Conservation (phyloP, 2,797 vertebrate species). For the Chelidonichthys spinosus region DNA sequence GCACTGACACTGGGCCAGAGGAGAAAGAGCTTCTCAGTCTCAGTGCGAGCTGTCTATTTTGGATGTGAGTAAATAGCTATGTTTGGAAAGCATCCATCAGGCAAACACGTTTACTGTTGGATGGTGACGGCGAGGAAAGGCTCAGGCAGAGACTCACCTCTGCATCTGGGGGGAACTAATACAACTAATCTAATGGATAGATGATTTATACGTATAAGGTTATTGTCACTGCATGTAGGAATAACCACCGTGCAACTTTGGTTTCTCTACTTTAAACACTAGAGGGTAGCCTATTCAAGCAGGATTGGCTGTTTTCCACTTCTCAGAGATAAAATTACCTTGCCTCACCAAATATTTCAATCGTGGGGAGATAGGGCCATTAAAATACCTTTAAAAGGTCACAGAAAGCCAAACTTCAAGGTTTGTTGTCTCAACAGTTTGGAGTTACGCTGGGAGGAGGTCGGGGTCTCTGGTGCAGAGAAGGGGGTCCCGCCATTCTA, state of each 20-base stretch:
- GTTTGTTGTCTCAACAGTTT: slow-evolving; percentile 71
- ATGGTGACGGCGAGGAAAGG: slow-evolving; percentile 38
- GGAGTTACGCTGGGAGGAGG: slow-evolving; percentile 52
- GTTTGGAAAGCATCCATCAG: slow-evolving; percentile 62
- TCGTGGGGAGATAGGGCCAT: slow-evolving; percentile 61
- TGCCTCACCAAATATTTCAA: slow-evolving; percentile 61
- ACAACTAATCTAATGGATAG: not conserved
- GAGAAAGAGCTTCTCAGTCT: slow-evolving; percentile 40
- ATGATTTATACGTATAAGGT: not conserved
- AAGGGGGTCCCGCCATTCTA: slow-evolving; percentile 68
- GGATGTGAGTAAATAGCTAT: slow-evolving; percentile 47
- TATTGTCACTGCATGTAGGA: not conserved
- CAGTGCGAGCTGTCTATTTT: slow-evolving; percentile 44
- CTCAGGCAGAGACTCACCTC: not conserved
- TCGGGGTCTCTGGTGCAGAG: slow-evolving; percentile 48
- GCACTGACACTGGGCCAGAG: slow-evolving; percentile 6
- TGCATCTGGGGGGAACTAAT: slow-evolving; percentile 12
- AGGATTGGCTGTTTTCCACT: slow-evolving; percentile 56
- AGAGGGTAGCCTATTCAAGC: slow-evolving; percentile 80
- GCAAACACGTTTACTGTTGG: slow-evolving; percentile 34
- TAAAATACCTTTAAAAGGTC: slow-evolving; percentile 77
- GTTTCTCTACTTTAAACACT: slow-evolving; percentile 65
- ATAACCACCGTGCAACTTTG: not conserved
- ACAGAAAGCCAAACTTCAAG: slow-evolving; percentile 68
- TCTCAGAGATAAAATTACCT: slow-evolving; percentile 58